Evolutionary conservation across 2,888 invertebrate genomes (phyloP).

Genomic region (Diaperis boleti): DNA sequence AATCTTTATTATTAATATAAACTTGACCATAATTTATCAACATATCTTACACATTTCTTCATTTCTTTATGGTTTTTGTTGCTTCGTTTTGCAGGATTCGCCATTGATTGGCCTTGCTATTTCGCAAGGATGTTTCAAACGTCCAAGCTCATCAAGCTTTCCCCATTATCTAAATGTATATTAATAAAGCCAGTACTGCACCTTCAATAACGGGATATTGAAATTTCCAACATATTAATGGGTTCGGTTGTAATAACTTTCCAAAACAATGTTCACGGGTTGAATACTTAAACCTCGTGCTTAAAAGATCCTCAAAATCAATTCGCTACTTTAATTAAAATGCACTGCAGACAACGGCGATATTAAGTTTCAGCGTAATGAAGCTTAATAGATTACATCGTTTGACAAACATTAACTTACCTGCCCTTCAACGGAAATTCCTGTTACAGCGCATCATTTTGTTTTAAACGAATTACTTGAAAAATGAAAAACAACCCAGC

Average conservation of each 20-base stretch:
- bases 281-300: constrained; percentile 25
- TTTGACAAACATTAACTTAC: constrained; percentile 2
- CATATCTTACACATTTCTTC: too few species aligned
- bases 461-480: not conserved
- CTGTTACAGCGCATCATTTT: not conserved
- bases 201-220: constrained; percentile 20
- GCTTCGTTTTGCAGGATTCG: too few species aligned
- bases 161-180: too few species aligned
- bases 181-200: constrained; percentile 17
- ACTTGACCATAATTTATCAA: too few species aligned
- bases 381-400: constrained; percentile 26
- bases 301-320: constrained; percentile 34
- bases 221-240: constrained; percentile 27
- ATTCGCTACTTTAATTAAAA: constrained; percentile 31
- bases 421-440: not conserved
- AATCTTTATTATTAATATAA: too few species aligned
- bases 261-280: constrained; percentile 9
- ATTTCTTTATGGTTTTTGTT: too few species aligned
- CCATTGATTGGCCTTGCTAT: too few species aligned
- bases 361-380: constrained; percentile 28
- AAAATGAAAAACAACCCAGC: not conserved
- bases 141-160: too few species aligned
- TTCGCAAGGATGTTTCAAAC: too few species aligned
- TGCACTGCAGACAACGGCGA: constrained; percentile 22
- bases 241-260: constrained; percentile 23